Base-by-base conservation (phyloP, 2,888 invertebrate species). In the Orthosia gothica region DNA sequence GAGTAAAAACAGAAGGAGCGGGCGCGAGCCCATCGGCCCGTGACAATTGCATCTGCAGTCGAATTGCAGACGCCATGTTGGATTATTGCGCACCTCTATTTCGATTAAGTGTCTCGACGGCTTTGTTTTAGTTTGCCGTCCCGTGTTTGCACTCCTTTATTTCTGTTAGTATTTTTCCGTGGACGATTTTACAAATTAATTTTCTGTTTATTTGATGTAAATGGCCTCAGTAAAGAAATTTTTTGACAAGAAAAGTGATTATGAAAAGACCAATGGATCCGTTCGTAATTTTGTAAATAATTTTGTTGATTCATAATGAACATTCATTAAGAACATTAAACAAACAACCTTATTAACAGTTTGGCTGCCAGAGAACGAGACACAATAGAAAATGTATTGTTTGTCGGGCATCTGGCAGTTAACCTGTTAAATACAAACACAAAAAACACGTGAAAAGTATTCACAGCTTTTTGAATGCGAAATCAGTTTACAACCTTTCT, bases 41-140 rank as follows among this genome's bases (percentile, higher is more conserved):
- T 95, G 94, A 95, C 96, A 95, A 96, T 95, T 96, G 95, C 95
- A 95, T 93, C 94, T 93, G 94, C 93, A 91, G 88, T 91, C 92
- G 90, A 92, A 93, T 92, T 93, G 92, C 91, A 91, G 91, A 91
- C 92, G 92, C 95, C 93, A 94, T 95, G 91, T 95, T 95, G 94
- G 95, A 95, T 95, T 95, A 95, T 93, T 93, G 92, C 91, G 87
- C 90, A 77, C 85, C 87, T 93, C 92, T 93, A 91, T 93, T 94
- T 93, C 91, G 93, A 94, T 94, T 92, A 93, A 91, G 90, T 90
- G 90, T 91, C 91, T 91, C 88, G 84, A 86, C 87, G 82, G 90
- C 88, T 91, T 92, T 89, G 90, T 91, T 93, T 92, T 91, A 86
- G 88, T 85, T 89, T 85, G 63, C 76, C 67, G 52, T 73, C 70